phyloP scores from a whole-genome alignment of 2,797 vertebrate genomes.

The Phyllotis vaccarum region DNA sequence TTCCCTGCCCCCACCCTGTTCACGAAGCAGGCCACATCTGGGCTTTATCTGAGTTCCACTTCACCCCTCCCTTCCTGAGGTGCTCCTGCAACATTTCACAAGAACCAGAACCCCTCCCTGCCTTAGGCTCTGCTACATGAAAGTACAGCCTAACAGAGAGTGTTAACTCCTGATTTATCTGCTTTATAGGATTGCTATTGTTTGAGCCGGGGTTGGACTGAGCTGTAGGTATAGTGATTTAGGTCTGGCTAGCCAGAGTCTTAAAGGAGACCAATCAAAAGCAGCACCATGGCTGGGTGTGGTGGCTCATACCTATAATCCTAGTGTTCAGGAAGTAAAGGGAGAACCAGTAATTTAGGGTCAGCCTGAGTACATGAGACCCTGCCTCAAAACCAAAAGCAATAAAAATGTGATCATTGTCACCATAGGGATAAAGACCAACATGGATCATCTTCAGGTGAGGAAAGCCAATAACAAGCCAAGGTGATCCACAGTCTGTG shows the following conservation, averaged over 20 bases:
- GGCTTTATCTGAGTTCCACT: background rate
- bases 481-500: background rate
- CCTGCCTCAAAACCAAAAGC: background rate
- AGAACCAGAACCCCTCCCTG: background rate
- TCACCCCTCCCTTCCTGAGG: background rate
- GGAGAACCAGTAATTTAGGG: background rate
- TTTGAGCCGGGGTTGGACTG: background rate
- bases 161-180: background rate
- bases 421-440: background rate
- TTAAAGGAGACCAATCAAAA: background rate
- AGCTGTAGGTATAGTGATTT: background rate
- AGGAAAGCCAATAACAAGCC: background rate
- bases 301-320: background rate
- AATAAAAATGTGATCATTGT: background rate
- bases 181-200: background rate
- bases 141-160: background rate
- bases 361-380: background rate
- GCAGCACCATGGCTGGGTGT: background rate
- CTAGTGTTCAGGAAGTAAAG: background rate
- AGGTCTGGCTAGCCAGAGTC: background rate
- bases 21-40: background rate
- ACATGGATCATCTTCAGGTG: background rate
- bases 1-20: accelerated
- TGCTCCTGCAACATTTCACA: background rate
- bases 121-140: background rate